Evolutionary conservation across 2,888 invertebrate species (phyloP).

Genomic region (Meloe dianella): DNA sequence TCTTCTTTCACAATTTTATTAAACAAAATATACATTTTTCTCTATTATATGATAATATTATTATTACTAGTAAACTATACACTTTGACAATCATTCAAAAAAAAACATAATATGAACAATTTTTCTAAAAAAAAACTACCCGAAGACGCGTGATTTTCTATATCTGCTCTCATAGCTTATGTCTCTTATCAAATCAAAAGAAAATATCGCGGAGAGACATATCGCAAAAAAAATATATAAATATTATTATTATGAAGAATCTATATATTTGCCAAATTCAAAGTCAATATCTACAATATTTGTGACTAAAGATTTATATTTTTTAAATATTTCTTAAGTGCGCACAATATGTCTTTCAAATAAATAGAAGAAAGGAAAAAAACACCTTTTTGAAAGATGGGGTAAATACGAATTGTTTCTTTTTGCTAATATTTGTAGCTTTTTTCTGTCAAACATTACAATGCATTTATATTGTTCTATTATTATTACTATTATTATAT

Average conservation of each 20-base stretch:
- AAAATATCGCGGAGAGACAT: constrained; percentile 48
- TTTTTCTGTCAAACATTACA: neutral
- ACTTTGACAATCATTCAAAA: constrained; percentile 59
- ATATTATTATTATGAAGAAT: neutral
- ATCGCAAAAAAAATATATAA: constrained; percentile 48
- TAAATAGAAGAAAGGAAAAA: constrained; percentile 8
- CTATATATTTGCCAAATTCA: constrained; percentile 66
- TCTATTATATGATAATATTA: constrained; percentile 42
- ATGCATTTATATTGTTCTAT: constrained; percentile 46
- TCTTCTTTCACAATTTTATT: constrained; percentile 20
- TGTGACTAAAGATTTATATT: constrained; percentile 58
- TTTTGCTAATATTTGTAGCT: neutral
- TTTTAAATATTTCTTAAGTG: constrained; percentile 54
- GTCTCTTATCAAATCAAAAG: constrained; percentile 38
- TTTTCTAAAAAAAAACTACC: neutral
- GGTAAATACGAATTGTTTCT: no score
- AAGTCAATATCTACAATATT: constrained; percentile 68
- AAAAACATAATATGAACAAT: constrained; percentile 23
- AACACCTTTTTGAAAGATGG: neutral
- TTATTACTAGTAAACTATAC: constrained; percentile 44
- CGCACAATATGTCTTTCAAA: constrained; percentile 53
- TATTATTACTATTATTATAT: constrained; percentile 45
- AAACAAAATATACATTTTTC: constrained; percentile 51
- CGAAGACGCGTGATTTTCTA: constrained; percentile 46
- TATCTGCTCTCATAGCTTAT: constrained; percentile 17